Percentiles rank a stretch among this genome's conserved stretches.
These are phyloP conservation scores for Drosophila parvula DNA, from an alignment of 1,140 invertebrate species.

Conservation along the genomic window DNA sequence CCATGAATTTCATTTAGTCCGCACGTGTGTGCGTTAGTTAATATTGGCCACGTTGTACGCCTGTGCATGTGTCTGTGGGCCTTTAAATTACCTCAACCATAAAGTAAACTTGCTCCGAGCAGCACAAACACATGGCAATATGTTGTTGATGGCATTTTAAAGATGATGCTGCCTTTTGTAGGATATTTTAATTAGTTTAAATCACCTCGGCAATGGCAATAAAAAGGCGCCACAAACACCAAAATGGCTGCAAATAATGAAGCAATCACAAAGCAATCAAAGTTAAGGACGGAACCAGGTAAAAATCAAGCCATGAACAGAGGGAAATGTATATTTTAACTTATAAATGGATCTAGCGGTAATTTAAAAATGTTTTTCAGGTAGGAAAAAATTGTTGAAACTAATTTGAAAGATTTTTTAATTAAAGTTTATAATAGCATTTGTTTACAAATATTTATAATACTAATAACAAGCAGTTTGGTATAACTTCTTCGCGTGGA, in stretches of 20 bases:
- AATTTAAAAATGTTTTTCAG: not conserved
- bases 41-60: constrained; percentile 66
- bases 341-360: not conserved
- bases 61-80: constrained; percentile 44
- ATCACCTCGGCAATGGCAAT: constrained; percentile 16
- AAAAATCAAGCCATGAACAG: not conserved
- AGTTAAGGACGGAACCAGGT: not conserved
- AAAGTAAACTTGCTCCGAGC: constrained; percentile 60
- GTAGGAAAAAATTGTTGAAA: not conserved
- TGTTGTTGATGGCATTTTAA: constrained; percentile 71
- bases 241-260: constrained; percentile 21
- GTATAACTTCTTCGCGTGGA: not conserved
- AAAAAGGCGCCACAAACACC: not conserved
- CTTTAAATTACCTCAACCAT: constrained; percentile 78
- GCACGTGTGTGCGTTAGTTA: constrained; percentile 81
- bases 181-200: constrained; percentile 66
- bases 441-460: no score
- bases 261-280: constrained; percentile 37
- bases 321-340: not conserved
- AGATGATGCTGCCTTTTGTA: constrained; percentile 40
- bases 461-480: no score
- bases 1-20: constrained; percentile 81
- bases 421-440: no score
- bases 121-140: constrained; percentile 46
- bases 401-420: not conserved